A percentile compares a stretch with the other conserved stretches of the same genome.
Evolutionary conservation across 2,888 invertebrate species (phyloP).

Genomic region (Harmothoe impar): DNA sequence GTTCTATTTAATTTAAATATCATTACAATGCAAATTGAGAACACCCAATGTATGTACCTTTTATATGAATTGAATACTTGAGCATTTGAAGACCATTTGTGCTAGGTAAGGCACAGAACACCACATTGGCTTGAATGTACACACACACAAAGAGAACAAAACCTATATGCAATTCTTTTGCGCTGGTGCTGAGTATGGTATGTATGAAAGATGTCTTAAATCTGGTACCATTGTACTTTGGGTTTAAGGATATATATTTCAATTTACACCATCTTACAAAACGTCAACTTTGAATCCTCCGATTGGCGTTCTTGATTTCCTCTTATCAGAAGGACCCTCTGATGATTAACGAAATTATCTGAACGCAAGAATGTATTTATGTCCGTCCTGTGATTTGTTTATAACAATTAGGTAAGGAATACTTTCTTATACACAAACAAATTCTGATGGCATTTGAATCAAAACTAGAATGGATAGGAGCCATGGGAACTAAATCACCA

Average conservation of each 20-base stretch:
- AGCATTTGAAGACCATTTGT: neutral
- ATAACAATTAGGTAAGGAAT: neutral
- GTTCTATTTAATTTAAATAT: neutral
- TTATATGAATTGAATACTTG: neutral
- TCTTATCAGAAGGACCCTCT: neutral
- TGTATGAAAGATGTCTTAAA: neutral
- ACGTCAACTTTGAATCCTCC: neutral
- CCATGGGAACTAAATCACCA: neutral
- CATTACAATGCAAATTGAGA: neutral
- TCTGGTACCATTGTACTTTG: neutral
- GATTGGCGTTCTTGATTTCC: neutral
- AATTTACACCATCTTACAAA: neutral
- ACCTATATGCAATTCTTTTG: conserved; percentile 54
- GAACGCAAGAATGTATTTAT: neutral
- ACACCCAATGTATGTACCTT: neutral
- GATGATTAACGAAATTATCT: neutral
- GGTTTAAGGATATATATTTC: neutral
- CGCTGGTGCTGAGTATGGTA: conserved; percentile 40
- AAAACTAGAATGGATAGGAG: neutral
- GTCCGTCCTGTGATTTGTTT: conserved; percentile 51
- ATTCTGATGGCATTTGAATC: conserved; percentile 38
- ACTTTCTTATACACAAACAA: neutral
- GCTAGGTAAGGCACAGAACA: neutral
- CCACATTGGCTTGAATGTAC: conserved; percentile 14
- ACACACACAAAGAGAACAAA: neutral